A percentile compares a stretch with the other conserved stretches of the same genome.
Conservation (phyloP, 2,797 vertebrate genomes). For the Xenops minutus region DNA sequence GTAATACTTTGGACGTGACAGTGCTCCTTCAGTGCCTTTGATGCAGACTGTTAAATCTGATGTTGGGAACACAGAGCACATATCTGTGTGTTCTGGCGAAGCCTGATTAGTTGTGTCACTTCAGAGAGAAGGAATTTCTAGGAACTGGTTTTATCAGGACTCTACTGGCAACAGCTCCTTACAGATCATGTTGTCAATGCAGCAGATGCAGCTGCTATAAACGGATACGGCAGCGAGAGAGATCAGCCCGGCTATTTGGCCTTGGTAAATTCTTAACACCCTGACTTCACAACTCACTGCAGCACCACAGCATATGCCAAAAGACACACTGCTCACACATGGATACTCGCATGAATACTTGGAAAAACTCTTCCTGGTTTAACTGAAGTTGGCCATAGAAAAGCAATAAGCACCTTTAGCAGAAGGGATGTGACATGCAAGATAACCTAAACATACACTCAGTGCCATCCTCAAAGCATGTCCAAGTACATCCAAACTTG, state of each 20-base stretch:
- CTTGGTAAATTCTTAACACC: background rate
- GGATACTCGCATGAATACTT: background rate
- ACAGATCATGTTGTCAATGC: slow-evolving; percentile 67
- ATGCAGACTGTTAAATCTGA: background rate
- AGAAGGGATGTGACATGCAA: slow-evolving; percentile 29
- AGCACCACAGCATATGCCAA: background rate
- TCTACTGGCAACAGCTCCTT: slow-evolving; percentile 58
- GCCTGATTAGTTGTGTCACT: slow-evolving; percentile 7
- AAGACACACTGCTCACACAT: background rate
- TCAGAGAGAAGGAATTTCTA: slow-evolving; percentile 34
- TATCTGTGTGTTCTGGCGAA: background rate
- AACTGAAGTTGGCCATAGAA: background rate
- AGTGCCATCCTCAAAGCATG: background rate
- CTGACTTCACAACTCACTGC: slow-evolving; percentile 46
- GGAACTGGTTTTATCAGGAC: slow-evolving; percentile 54
- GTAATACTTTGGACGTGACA: background rate
- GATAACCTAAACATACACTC: background rate
- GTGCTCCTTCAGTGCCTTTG: background rate
- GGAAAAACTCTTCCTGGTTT: background rate
- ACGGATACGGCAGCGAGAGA: background rate
- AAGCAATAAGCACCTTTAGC: slow-evolving; percentile 18
- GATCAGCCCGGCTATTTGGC: slow-evolving; percentile 17
- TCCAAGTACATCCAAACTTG: slow-evolving; percentile 44
- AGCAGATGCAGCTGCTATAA: slow-evolving; percentile 19
- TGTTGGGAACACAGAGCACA: background rate